Conservation (phyloP, 2,888 invertebrate genomes). For the Cheiracanthium punctorium region DNA sequence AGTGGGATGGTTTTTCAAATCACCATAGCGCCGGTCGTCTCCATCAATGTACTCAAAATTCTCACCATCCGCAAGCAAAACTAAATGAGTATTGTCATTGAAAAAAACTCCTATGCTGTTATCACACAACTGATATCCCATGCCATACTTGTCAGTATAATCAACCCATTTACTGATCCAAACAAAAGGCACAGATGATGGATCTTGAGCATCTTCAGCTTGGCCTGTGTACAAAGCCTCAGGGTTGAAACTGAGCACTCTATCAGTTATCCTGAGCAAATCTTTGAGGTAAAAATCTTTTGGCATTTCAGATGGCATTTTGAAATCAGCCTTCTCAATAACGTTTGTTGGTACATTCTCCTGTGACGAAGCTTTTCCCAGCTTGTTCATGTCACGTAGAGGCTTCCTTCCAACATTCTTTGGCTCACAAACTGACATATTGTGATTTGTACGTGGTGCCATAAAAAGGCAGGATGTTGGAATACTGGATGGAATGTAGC, state of each 20-base stretch:
- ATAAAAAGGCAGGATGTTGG: slow-evolving; percentile 95
- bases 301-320: slow-evolving; percentile 26
- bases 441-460: slow-evolving; percentile 84
- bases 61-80: slow-evolving; percentile 92
- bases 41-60: slow-evolving; percentile 97
- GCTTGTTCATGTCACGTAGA: slow-evolving; percentile 22
- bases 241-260: not conserved
- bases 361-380: not conserved
- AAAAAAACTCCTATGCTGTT: slow-evolving; percentile 99
- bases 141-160: slow-evolving; percentile 99
- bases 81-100: slow-evolving; percentile 97
- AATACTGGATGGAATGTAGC: slow-evolving; percentile 83
- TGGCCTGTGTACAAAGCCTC: not conserved
- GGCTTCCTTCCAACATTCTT: slow-evolving; percentile 17
- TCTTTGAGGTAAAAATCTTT: not conserved
- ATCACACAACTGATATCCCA: slow-evolving; percentile 98
- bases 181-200: slow-evolving; percentile 93
- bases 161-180: slow-evolving; percentile 99
- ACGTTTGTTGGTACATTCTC: slow-evolving; percentile 2
- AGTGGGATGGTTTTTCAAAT: slow-evolving; percentile 86
- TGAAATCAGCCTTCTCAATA: slow-evolving; percentile 25
- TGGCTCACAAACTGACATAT: slow-evolving; percentile 12
- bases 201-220: slow-evolving; percentile 93
- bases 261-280: not conserved
- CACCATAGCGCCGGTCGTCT: slow-evolving; percentile 92